phyloP scores from a whole-genome alignment of 2,888 invertebrate genomes.

The Keiferia lycopersicella region DNA sequence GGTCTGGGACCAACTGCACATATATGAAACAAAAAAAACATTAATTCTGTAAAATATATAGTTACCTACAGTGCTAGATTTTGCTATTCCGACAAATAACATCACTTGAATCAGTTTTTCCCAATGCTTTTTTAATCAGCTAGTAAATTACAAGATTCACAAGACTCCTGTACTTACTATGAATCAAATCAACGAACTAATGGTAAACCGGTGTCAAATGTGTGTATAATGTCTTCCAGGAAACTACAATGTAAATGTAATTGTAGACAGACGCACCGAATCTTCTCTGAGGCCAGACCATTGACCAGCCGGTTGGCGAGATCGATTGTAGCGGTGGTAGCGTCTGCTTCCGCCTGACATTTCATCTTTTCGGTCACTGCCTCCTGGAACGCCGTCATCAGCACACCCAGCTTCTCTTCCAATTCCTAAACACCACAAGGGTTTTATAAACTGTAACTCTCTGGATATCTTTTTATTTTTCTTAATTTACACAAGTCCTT shows the following conservation, averaged over 20 bases:
- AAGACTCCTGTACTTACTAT: too few species aligned
- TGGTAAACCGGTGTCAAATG: too few species aligned
- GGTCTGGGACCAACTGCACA: conserved; percentile 68
- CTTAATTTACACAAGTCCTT: too few species aligned
- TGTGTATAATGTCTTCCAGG: too few species aligned
- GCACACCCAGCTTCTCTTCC: conserved; percentile 87
- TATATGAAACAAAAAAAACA: too few species aligned
- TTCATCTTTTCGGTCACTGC: conserved; percentile 93
- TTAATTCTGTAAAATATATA: too few species aligned
- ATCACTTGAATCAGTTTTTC: too few species aligned
- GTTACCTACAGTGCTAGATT: too few species aligned
- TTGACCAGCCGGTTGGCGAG: conserved; percentile 95
- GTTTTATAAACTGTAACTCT: not conserved
- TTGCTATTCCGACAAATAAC: too few species aligned
- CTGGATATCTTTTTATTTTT: not conserved
- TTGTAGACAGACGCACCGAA: conserved; percentile 51
- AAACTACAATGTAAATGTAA: not conserved
- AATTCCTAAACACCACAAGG: conserved; percentile 77
- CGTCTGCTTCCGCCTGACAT: conserved; percentile 96
- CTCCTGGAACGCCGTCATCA: conserved; percentile 91
- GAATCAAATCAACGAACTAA: too few species aligned
- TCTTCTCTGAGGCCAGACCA: conserved; percentile 95
- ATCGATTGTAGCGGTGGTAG: conserved; percentile 93
- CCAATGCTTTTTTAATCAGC: too few species aligned
- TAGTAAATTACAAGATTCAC: too few species aligned